Conservation (phyloP, 2,113 vertebrate genomes). For the Oryzias javanicus region DNA sequence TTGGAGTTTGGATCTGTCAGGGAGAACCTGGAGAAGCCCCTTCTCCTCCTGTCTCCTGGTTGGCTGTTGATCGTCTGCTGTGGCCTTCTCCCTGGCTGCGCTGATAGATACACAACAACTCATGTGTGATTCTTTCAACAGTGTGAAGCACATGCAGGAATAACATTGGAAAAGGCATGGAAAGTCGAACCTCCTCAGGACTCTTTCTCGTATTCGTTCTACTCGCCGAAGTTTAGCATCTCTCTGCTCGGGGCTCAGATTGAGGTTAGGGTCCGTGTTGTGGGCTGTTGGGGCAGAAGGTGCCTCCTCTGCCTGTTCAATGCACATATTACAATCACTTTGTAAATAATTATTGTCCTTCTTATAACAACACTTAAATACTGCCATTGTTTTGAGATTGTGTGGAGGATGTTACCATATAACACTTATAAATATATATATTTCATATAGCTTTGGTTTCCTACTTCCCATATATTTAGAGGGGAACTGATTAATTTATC, state of each 20-base stretch:
- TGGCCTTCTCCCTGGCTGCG: slow-evolving; percentile 68
- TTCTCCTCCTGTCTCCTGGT: slow-evolving; percentile 36
- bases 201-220: slow-evolving; percentile 72
- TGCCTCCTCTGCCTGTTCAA: slow-evolving; percentile 48
- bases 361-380: too few species aligned
- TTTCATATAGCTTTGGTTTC: too few species aligned
- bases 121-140: slow-evolving; percentile 3
- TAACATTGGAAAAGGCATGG: not conserved
- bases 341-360: too few species aligned
- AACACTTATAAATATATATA: too few species aligned
- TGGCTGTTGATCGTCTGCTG: slow-evolving; percentile 37
- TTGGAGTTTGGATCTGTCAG: slow-evolving; percentile 43
- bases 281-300: slow-evolving; percentile 32
- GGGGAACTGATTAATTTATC: too few species aligned
- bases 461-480: too few species aligned
- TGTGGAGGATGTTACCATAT: too few species aligned
- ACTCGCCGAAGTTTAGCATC: slow-evolving; percentile 72
- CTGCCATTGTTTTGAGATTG: too few species aligned
- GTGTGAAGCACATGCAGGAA: not conserved
- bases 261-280: slow-evolving; percentile 41
- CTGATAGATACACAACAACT: slow-evolving; percentile 59
- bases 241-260: slow-evolving; percentile 65
- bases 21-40: slow-evolving; percentile 43
- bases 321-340: slow-evolving; percentile 13
- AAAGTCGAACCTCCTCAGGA: slow-evolving; percentile 66